Percentiles rank a stretch among this genome's conserved stretches.
Conservation (phyloP, 2,888 invertebrate species). For the Morpho helenor region DNA sequence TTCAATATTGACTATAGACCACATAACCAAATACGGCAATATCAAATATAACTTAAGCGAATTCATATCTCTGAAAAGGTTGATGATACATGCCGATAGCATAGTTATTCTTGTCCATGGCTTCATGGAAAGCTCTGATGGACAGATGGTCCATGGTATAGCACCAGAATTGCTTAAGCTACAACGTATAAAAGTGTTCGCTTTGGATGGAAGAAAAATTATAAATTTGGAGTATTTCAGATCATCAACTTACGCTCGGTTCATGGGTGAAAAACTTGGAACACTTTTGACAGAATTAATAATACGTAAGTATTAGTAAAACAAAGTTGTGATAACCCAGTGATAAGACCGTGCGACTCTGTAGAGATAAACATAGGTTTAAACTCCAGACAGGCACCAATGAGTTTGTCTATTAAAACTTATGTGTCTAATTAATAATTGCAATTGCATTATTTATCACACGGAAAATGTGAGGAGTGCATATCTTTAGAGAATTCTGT, state of each 20-base stretch:
- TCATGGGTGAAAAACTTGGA: conserved; percentile 64
- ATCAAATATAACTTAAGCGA: conserved; percentile 53
- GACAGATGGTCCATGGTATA: conserved; percentile 59
- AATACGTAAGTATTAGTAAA: conserved; percentile 41
- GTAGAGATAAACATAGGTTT: no score
- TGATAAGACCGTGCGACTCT: no score
- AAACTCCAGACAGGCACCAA: no score
- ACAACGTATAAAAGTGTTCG: conserved; percentile 44
- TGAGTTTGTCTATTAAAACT: not conserved
- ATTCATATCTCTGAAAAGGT: conserved; percentile 36
- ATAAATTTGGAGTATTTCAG: conserved; percentile 61
- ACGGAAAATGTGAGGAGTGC: no score
- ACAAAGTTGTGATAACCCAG: no score
- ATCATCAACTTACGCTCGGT: conserved; percentile 59
- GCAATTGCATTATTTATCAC: no score
- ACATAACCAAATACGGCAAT: conserved; percentile 53
- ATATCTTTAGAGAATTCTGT: no score
- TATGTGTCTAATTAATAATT: no score
- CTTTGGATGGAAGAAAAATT: conserved; percentile 57
- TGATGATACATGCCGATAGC: conserved; percentile 38
- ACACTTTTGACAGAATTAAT: conserved; percentile 47
- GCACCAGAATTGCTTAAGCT: conserved; percentile 55
- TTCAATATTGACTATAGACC: conserved; percentile 50
- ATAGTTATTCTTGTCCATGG: conserved; percentile 58
- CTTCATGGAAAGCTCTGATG: conserved; percentile 65